These are phyloP conservation scores for Panthera leo DNA, from an alignment of 2,113 vertebrate genomes.

Conservation along the genomic window DNA sequence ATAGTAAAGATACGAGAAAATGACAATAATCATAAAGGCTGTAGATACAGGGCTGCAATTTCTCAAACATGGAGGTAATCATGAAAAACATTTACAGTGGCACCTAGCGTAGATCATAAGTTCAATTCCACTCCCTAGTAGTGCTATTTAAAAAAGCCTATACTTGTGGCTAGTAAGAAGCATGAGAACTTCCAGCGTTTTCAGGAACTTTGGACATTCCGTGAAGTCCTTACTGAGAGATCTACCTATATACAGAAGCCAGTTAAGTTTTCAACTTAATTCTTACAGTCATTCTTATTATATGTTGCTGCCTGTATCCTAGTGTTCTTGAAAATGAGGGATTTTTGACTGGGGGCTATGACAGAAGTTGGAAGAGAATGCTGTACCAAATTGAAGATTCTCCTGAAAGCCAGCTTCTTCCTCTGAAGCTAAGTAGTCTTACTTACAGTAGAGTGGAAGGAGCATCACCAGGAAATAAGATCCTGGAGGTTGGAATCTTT, in stretches of 20 bases:
- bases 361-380: not conserved
- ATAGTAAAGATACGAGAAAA: not conserved
- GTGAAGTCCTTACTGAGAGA: not conserved
- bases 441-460: not conserved
- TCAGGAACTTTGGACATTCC: not conserved
- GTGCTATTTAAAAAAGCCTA: not conserved
- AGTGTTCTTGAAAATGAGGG: not conserved
- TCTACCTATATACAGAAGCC: not conserved
- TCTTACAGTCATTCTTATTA: not conserved
- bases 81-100: not conserved
- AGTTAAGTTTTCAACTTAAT: not conserved
- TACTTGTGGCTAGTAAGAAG: not conserved
- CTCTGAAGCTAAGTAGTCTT: not conserved
- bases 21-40: not conserved
- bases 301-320: not conserved
- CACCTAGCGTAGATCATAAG: not conserved
- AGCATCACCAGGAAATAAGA: not conserved
- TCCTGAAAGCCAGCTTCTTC: constrained; percentile 17
- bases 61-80: not conserved
- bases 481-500: not conserved
- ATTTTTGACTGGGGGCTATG: not conserved
- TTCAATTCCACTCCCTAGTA: not conserved
- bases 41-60: not conserved
- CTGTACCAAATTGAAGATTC: not conserved
- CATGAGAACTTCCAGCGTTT: not conserved